Evolutionary conservation across 2,113 vertebrate species (phyloP), one percentile per base, ranked within the genome.

Genomic region (Ptychochromis oligacanthus): DNA sequence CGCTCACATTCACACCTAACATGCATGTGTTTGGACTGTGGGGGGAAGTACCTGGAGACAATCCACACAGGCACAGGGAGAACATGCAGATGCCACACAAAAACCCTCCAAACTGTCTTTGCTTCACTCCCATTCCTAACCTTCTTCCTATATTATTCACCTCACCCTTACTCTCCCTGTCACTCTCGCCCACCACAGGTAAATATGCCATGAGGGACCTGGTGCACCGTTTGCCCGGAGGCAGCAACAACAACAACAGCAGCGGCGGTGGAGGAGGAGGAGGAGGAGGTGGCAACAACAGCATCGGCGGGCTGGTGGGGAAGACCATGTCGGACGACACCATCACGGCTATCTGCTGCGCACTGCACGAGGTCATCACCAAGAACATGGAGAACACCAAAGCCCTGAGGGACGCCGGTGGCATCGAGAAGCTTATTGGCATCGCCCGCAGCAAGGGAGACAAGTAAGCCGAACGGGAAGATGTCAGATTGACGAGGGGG

Each of bases 351-450:
- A 97, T 99, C 93, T 99, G 98, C 95, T 99, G 98, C 85, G 97
- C 98, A 15, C 95, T 99, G 86, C 97, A 99, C 2, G 98, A 99
- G 95, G 97, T 99, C 94, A 98, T 99, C 94, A 99, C 97, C 91
- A 98, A 98, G 95, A 99, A 99, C 93, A 98, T 98, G 97, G 98
- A 99, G 96, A 99, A 99, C 52, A 97, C 98, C 95, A 98, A 98
- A 96, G 98, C 98, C 95, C 97, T 99, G 96, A 96, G 98, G 90
- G 98, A 99, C 60, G 97, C 98, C 13, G 98, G 98, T 0, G 98
- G 98, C 94, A 99, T 99, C 43, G 97, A 98, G 95, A 98, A 98
- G 96, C 93, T 99, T 91, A 97, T 99, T 61, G 95, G 97, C 95
- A 96, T 99, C 85, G 98, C 97, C 90, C 97, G 98, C 90, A 98